Base-by-base conservation (phyloP, 2,113 vertebrate genomes). In the Sturnus vulgaris region DNA sequence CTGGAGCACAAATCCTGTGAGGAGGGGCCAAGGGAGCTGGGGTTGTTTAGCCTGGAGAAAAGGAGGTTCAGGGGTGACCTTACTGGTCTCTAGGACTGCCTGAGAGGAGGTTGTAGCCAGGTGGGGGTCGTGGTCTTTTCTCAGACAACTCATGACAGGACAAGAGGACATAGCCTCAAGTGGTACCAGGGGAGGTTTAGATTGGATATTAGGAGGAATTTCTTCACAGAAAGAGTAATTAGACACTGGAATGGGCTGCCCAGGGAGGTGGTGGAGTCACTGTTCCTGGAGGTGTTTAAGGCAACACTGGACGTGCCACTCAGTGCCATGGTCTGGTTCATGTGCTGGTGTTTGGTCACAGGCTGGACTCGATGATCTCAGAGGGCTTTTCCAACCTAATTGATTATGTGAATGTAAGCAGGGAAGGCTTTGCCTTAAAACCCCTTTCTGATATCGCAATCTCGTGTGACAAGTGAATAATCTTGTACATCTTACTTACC, bases 271-370 rank as follows among this genome's bases (percentile, higher is more conserved):
- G 11, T 24, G 13, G 35, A 39, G 6, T 46, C 77, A 60, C 27
- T 0, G 0, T 30, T 2, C 22, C 9, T n/a, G 19, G 15, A 52
- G 8, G 7, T n/a, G 12, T 39, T 64, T 31, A 35, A 57, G 40
- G 40, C 18, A 42, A 65, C 23, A 44, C 60, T 28, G 44, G 19
- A 46, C 0, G 1, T 9, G 18, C 12, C 15, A 16, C 37, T 37
- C 28, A 28, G 27, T 9, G 35, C 27, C 10, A 10, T 12, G 27
- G 5, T 42, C 21, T 31, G 18, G 42, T 6, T 40, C 35, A 19
- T 7, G 0, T 2, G 19, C 3, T 19, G 23, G 22, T 15, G 39
- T 16, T 46, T 0, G 0, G 39, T 19, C 33, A 33, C 4, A 28
- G 55, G 23, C 5, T 12, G 8, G n/a, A 70, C 23, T 61, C 4